These are phyloP conservation scores for Ibidorhyncha struthersii DNA, from an alignment of 2,113 vertebrate species.

Conservation along the genomic window DNA sequence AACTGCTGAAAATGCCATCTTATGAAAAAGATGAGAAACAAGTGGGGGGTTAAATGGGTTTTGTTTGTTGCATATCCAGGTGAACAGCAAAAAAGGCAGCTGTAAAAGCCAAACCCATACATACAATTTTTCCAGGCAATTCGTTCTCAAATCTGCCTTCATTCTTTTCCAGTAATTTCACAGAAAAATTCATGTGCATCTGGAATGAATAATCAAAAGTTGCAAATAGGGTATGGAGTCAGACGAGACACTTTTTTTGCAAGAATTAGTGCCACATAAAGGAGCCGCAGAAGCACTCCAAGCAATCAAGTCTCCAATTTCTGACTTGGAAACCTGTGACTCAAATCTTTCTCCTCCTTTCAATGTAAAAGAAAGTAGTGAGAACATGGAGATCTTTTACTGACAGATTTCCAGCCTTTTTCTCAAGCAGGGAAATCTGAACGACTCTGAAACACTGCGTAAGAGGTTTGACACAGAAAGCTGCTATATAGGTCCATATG, in stretches of 20 bases:
- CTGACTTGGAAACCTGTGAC: background rate
- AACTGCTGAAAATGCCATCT: background rate
- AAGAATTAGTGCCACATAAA: background rate
- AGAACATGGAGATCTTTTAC: background rate
- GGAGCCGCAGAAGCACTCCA: background rate
- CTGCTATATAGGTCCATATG: background rate
- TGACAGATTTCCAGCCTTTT: background rate
- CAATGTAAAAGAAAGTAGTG: background rate
- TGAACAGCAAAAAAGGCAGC: background rate
- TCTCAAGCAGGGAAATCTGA: background rate
- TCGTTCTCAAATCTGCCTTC: background rate
- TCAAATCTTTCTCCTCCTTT: background rate
- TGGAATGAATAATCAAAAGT: background rate
- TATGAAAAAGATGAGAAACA: background rate
- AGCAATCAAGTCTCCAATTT: background rate
- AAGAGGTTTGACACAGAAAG: background rate
- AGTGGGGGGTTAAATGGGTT: background rate
- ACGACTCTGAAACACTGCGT: rapidly evolving
- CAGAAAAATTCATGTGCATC: background rate
- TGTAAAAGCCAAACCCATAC: background rate
- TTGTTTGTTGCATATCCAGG: background rate
- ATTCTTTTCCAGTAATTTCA: background rate
- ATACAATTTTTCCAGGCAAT: background rate
- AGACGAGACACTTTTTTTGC: background rate
- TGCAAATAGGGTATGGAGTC: background rate